Conservation (phyloP, 2,113 vertebrate species). For the Prietella phreatophila region DNA sequence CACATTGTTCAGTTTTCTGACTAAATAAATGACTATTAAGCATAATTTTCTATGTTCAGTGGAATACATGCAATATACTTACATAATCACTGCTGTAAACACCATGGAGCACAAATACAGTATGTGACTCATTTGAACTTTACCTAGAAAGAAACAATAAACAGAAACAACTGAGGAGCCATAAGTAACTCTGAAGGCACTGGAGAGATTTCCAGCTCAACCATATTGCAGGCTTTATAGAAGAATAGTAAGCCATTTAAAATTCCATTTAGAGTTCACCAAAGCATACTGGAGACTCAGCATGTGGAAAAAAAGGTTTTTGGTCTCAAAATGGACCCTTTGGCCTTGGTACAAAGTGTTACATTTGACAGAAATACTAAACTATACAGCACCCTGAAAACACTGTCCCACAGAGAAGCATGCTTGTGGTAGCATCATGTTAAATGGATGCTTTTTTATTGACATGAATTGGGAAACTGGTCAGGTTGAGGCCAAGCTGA, state of each 20-base stretch:
- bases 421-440: background rate
- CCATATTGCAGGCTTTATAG: background rate
- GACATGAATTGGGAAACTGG: background rate
- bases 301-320: background rate
- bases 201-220: background rate
- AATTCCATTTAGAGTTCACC: background rate
- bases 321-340: background rate
- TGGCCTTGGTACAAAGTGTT: background rate
- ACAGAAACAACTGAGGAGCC: background rate
- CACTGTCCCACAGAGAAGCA: background rate
- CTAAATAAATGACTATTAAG: background rate
- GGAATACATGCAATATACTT: background rate
- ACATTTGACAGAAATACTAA: background rate
- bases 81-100: background rate
- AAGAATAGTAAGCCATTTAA: background rate
- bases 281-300: background rate
- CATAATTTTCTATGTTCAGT: background rate
- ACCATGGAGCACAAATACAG: background rate
- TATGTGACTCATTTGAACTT: background rate
- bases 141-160: background rate
- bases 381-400: background rate
- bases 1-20: constrained; percentile 5
- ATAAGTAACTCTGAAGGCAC: background rate
- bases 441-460: background rate
- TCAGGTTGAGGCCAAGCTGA: background rate